These are phyloP conservation scores for Telenomus remus DNA, from an alignment of 1,140 invertebrate genomes.

Conservation along the genomic window DNA sequence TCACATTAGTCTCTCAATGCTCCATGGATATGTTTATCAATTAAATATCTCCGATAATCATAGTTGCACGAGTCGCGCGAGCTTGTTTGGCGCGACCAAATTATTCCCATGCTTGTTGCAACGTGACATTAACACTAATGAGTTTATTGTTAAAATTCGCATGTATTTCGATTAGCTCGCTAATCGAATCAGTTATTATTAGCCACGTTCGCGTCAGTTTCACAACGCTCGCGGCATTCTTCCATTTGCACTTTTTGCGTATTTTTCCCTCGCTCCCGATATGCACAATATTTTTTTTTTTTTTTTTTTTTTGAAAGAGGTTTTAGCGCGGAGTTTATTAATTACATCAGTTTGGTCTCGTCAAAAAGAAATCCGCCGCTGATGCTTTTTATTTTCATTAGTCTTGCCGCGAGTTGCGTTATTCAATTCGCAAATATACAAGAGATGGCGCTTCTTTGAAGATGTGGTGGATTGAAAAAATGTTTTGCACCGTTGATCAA, in stretches of 20 bases:
- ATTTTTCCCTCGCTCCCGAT: conserved; percentile 11
- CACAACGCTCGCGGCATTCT: conserved; percentile 17
- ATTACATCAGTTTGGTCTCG: conserved; percentile 25
- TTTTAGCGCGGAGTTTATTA: conserved; percentile 23
- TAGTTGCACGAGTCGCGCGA: conserved; percentile 49
- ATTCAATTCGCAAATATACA: conserved; percentile 19
- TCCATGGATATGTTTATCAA: conserved; percentile 65
- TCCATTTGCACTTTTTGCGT: conserved; percentile 16
- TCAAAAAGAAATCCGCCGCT: conserved; percentile 17
- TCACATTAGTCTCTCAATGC: conserved; percentile 50
- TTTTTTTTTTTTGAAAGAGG: not conserved
- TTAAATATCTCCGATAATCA: conserved; percentile 70
- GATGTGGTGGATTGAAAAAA: too few species aligned
- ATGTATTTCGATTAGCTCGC: conserved; percentile 65
- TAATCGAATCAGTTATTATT: conserved; percentile 66
- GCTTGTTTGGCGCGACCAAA: conserved; percentile 63
- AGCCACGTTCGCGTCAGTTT: conserved; percentile 27
- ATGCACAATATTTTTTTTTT: conserved; percentile 1
- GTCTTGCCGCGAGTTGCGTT: conserved; percentile 10
- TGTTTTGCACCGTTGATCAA: too few species aligned
- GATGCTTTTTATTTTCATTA: conserved; percentile 20
- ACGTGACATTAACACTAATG: conserved; percentile 69
- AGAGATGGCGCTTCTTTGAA: conserved; percentile 3
- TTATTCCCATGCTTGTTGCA: conserved; percentile 61
- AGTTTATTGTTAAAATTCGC: conserved; percentile 71